Evolutionary conservation across 2,888 invertebrate genomes (phyloP).

Genomic region (Drosophila multiciliata): DNA sequence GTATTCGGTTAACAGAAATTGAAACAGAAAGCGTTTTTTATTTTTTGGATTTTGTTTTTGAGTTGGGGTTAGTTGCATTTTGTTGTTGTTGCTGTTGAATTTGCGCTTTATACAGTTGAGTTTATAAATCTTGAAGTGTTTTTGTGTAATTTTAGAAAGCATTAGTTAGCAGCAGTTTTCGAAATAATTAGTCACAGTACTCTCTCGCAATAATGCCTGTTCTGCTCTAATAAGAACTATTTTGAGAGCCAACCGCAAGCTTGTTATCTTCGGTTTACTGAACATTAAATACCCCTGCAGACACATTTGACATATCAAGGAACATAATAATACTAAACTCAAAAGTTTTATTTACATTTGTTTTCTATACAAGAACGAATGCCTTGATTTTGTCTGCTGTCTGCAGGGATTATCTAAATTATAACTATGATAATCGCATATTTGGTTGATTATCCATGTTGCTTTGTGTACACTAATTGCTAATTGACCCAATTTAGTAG

Average conservation of each 20-base stretch:
- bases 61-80: slow-evolving; percentile 49
- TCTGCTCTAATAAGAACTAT: slow-evolving; percentile 8
- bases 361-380: background rate
- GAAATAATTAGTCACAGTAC: slow-evolving; percentile 31
- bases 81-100: slow-evolving; percentile 22
- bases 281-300: background rate
- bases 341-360: background rate
- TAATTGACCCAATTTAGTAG: slow-evolving; percentile 50
- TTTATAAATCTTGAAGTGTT: slow-evolving; percentile 4
- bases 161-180: slow-evolving; percentile 29
- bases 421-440: slow-evolving; percentile 21
- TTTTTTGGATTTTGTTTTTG: slow-evolving; percentile 31
- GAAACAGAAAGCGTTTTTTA: slow-evolving; percentile 24
- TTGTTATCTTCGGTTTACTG: background rate
- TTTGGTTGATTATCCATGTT: slow-evolving; percentile 10
- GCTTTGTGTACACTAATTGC: slow-evolving; percentile 4
- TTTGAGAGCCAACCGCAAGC: background rate
- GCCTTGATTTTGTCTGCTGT: background rate
- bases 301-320: background rate
- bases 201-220: slow-evolving; percentile 4
- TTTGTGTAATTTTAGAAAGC: slow-evolving; percentile 37
- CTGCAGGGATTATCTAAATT: slow-evolving; percentile 3
- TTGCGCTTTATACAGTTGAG: slow-evolving; percentile 45
- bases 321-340: background rate
- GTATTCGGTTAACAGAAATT: slow-evolving; percentile 58